Evolutionary conservation across 1,140 invertebrate genomes (phyloP).

Genomic region (Drosophila nannoptera): DNA sequence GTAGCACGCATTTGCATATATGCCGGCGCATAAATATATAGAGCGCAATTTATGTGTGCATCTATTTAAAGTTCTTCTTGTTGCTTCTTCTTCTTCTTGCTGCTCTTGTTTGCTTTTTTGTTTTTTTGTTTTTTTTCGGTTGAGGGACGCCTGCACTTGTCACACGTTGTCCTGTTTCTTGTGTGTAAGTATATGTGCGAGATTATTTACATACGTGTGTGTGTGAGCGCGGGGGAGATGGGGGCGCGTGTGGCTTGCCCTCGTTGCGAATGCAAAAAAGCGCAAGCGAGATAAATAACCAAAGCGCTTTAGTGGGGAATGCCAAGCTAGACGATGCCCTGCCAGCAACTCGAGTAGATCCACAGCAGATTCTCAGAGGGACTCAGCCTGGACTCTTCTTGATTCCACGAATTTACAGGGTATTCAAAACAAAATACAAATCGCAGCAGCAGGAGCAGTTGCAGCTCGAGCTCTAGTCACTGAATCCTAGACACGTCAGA

Average conservation of each 20-base stretch:
- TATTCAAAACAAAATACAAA: slow-evolving; percentile 8
- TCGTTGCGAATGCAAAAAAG: slow-evolving; percentile 72
- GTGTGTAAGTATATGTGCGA: slow-evolving; percentile 21
- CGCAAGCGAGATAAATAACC: slow-evolving; percentile 72
- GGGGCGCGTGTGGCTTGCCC: slow-evolving; percentile 56
- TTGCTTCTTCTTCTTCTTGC: no score
- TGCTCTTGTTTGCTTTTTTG: not conserved
- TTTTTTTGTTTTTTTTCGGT: slow-evolving; percentile 17
- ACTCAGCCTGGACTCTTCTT: not conserved
- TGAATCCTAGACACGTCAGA: slow-evolving; percentile 21
- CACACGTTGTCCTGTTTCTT: slow-evolving; percentile 62
- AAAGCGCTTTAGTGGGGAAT: slow-evolving; percentile 6
- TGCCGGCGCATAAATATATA: slow-evolving; percentile 68
- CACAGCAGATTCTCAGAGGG: no score
- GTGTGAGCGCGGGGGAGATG: slow-evolving; percentile 5
- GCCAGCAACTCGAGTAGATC: no score
- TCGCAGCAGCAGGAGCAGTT: slow-evolving; percentile 48
- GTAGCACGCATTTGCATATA: slow-evolving; percentile 56
- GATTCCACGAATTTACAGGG: not conserved
- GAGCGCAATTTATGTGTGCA: slow-evolving; percentile 71
- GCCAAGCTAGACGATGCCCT: not conserved
- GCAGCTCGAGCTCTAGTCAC: slow-evolving; percentile 36
- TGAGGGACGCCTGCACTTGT: slow-evolving; percentile 68
- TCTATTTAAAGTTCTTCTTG: slow-evolving; percentile 57
- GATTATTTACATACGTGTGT: slow-evolving; percentile 53